Base-by-base conservation (phyloP, 2,888 invertebrate genomes). In the Megaustenia siamemsis region DNA sequence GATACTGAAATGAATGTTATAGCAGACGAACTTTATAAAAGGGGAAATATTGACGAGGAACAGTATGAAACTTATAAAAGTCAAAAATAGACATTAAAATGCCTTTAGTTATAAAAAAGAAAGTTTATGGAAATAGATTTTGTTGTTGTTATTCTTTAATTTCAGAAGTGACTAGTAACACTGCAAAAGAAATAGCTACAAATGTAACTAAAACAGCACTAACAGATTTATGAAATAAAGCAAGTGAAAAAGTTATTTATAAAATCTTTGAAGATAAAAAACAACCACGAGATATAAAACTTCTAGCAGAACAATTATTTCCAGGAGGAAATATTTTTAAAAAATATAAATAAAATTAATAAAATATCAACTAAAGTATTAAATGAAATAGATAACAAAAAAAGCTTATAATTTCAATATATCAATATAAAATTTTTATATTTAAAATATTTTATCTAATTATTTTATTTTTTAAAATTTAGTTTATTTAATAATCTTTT, bases 201-300 rank as follows among this genome's bases (percentile, higher is more conserved):
- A 73, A 73, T 49, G 32, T 73, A 21, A 24, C 21, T 32, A 73
- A 49, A 12, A 45, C 43, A 73, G 12, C 71, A 1, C 3, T n/a
- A 69, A 69, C 69, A 43, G 73, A 73, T 21, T 73, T 73, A 73
- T 45, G n/a, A 40, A 73, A 73, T 73, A 73, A 73, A 73, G 71
- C 71, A 28, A 73, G 8, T 45, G 12, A 45, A n/a, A 28, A 73
- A 73, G 45, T 15, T 18, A 32, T 32, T 45, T 4, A 21, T 32
- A 18, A 73, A 28, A 49, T 35, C 49, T 18, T 49, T 73, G 43
- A 21, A 2, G 40, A 5, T 1, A 24, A 24, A 69, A 2, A 6
- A 24, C 40, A 43, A 71, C 40, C 15, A 40, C 73, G 49, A 18
- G 28, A 49, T 49, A 1, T 18, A 73, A 45, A 18, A 49, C 49